Evolutionary conservation across 2,113 vertebrate species (phyloP), one percentile per base, ranked within the genome.

Genomic region (Podiceps cristatus): DNA sequence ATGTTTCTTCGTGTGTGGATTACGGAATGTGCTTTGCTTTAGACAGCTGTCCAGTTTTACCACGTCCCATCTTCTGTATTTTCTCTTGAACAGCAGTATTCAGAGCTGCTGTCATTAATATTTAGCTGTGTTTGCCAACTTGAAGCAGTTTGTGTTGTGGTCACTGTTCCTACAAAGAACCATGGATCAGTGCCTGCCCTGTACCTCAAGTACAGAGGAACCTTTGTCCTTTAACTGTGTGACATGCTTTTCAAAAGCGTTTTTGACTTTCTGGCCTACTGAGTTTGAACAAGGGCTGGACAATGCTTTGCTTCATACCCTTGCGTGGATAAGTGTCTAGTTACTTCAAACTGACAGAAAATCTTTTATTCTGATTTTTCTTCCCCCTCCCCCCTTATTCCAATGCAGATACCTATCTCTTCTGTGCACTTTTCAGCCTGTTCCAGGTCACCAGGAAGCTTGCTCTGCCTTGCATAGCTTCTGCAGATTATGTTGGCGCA

Each of bases 171-270:
- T 93, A n/a, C 83, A 90, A 75, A 94, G 77, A 91, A 19, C 64
- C 22, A 33, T 47, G 79, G 66, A 72, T 96, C 95, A 71, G 89
- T 95, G 91, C 62, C 55, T 89, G 74, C 49, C 50, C 73, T 44
- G 49, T 93, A 58, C 81, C 67, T 95, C 79, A 66, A 24, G 25
- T 68, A 37, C 49, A 42, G 19, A 60, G 78, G 77, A 71, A 68
- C 66, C 69, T 96, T 95, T 93, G 90, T 93, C 91, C 94, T 96
- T 97, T 83, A 77, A 64, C 92, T 90, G 49, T 31, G 47, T 93
- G 93, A 86, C 82, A 71, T 75, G 33, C 44, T 49, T 96, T 94
- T 93, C 88, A 94, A 94, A 97, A 95, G 50, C 17, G 4, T 37
- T 90, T 90, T 88, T 89, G 78, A 62, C 67, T 97, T 96, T 91